phyloP scores from a whole-genome alignment of 2,113 vertebrate species.

The Microcebus murinus region DNA sequence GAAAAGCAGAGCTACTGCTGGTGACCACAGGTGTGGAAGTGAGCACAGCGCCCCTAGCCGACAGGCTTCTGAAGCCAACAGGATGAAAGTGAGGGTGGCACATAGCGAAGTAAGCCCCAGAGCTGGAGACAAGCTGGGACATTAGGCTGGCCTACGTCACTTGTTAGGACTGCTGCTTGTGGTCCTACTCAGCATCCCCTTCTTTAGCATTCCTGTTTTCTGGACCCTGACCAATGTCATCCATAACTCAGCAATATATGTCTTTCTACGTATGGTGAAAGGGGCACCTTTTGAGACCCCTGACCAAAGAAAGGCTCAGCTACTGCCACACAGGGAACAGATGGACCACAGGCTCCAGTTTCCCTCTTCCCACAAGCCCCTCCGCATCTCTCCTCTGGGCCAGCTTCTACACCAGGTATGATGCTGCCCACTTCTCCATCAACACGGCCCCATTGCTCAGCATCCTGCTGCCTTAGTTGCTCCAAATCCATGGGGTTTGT shows the following conservation, averaged over 20 bases:
- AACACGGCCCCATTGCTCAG: slow-evolving; percentile 94
- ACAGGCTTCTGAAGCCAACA: neutral
- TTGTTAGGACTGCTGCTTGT: slow-evolving; percentile 91
- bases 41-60: too few relatives aligned
- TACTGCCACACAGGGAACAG: slow-evolving; percentile 97
- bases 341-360: slow-evolving; percentile 96
- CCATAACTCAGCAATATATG: slow-evolving; percentile 96
- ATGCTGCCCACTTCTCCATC: slow-evolving; percentile 92
- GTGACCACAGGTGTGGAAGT: neutral
- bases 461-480: slow-evolving; percentile 94
- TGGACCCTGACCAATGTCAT: slow-evolving; percentile 98
- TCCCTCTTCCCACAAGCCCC: slow-evolving; percentile 95
- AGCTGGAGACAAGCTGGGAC: slow-evolving; percentile 90
- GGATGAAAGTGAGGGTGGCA: slow-evolving; percentile 97
- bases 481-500: slow-evolving; percentile 95
- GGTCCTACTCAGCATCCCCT: slow-evolving; percentile 94
- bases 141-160: slow-evolving; percentile 94
- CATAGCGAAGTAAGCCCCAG: slow-evolving; percentile 97
- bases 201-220: slow-evolving; percentile 93
- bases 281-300: slow-evolving; percentile 96
- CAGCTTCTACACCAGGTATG: slow-evolving; percentile 97
- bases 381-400: slow-evolving; percentile 94
- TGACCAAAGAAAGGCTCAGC: slow-evolving; percentile 93
- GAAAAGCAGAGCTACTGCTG: neutral
- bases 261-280: slow-evolving; percentile 95